Evolutionary conservation across 2,113 vertebrate genomes (phyloP).

Genomic region (Salvelinus alpinus): DNA sequence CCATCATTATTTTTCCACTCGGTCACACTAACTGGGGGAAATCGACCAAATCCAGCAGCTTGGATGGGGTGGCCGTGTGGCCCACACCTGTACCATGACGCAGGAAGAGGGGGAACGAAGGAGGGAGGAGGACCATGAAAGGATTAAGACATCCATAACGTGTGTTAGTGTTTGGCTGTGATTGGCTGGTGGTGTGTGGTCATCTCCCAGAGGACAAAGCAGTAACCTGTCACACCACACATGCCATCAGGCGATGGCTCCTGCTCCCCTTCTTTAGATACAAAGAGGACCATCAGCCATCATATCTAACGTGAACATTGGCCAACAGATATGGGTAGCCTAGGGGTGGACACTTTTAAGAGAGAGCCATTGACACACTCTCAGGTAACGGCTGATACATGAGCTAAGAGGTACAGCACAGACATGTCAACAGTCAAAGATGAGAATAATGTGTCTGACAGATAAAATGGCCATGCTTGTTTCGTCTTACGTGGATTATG

Average conservation of each 20-base stretch:
- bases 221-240: slow-evolving; percentile 37
- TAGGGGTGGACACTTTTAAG: background rate
- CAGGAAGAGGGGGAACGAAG: slow-evolving; percentile 11
- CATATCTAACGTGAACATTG: too few relatives aligned
- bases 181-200: slow-evolving; percentile 27
- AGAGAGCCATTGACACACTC: background rate
- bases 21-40: slow-evolving; percentile 56
- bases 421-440: too few relatives aligned
- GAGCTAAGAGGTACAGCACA: too few relatives aligned
- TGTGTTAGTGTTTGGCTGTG: slow-evolving; percentile 48
- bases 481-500: too few relatives aligned
- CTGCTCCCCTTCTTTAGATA: background rate
- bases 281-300: background rate
- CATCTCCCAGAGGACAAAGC: slow-evolving; percentile 32
- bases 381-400: background rate
- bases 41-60: slow-evolving; percentile 35
- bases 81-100: too few relatives aligned
- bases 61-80: slow-evolving; percentile 30
- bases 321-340: background rate
- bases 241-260: background rate
- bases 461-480: too few relatives aligned
- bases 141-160: slow-evolving; percentile 33
- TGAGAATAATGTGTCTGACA: too few relatives aligned
- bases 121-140: slow-evolving; percentile 17
- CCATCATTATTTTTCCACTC: slow-evolving; percentile 68